A percentile compares a stretch with the other conserved stretches of the same genome.
Evolutionary conservation across 2,797 vertebrate species (phyloP).

Genomic region (Sebastes kiyomatsui): DNA sequence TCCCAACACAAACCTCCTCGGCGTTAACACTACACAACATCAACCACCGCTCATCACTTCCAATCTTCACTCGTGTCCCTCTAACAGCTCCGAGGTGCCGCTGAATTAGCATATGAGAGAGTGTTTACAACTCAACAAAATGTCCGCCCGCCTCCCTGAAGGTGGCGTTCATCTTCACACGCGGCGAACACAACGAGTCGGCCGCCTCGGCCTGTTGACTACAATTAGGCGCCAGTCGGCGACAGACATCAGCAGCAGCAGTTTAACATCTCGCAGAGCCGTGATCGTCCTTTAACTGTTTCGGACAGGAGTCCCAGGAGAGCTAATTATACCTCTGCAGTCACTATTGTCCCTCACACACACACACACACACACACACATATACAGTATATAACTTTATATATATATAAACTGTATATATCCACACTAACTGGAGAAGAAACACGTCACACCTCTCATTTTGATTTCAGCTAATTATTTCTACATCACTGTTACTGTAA

Average conservation of each 20-base stretch:
- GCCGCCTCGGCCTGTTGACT: conserved; percentile 85
- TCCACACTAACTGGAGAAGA: conserved; percentile 73
- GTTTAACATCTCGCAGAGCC: conserved; percentile 88
- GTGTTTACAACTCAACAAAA: conserved; percentile 84
- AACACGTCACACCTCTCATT: conserved; percentile 85
- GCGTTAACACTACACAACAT: conserved; percentile 2
- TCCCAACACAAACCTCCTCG: no score
- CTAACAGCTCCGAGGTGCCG: conserved; percentile 66
- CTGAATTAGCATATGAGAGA: conserved; percentile 81
- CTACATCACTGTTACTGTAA: conserved; percentile 82
- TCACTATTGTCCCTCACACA: conserved; percentile 57
- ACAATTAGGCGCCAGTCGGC: conserved; percentile 86
- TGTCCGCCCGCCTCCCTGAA: conserved; percentile 76
- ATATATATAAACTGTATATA: neutral
- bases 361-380: neutral
- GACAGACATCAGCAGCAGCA: conserved; percentile 83
- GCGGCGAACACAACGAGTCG: conserved; percentile 56
- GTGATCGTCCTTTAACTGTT: conserved; percentile 88
- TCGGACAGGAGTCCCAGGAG: conserved; percentile 87
- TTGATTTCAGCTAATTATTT: conserved; percentile 86
- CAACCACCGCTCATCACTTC: conserved; percentile 46
- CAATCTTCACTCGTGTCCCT: conserved; percentile 57
- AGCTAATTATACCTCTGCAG: conserved; percentile 89
- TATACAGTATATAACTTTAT: neutral
- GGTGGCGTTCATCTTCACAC: conserved; percentile 80